A percentile compares a stretch with the other conserved stretches of the same genome.
Evolutionary conservation across 2,113 vertebrate genomes (phyloP).

Genomic region (Fregata magnificens): DNA sequence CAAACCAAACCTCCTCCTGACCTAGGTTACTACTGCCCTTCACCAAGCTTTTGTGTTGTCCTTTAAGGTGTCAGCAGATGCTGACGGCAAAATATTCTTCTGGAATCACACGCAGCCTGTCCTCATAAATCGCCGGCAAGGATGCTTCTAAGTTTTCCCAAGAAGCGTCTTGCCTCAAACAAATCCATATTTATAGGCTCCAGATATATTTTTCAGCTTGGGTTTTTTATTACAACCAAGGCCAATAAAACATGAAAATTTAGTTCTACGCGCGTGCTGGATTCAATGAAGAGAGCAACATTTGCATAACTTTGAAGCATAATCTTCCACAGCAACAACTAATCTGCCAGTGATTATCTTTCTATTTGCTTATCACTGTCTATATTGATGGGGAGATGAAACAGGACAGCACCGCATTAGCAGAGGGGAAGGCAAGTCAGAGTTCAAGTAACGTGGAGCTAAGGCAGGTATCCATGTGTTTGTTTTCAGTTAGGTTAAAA

Average conservation of each 20-base stretch:
- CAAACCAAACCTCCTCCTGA: neutral
- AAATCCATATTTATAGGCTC: slow-evolving; percentile 62
- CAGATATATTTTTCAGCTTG: slow-evolving; percentile 25
- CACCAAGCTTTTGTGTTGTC: neutral
- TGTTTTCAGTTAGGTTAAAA: neutral
- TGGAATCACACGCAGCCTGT: neutral
- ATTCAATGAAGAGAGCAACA: slow-evolving; percentile 23
- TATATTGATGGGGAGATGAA: slow-evolving; percentile 5
- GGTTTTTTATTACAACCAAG: slow-evolving; percentile 57
- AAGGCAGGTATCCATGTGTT: neutral
- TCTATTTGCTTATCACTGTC: slow-evolving; percentile 5
- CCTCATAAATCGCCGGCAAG: slow-evolving; percentile 43
- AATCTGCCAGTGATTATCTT: slow-evolving; percentile 47
- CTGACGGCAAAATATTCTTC: neutral
- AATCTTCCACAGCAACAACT: slow-evolving; percentile 32
- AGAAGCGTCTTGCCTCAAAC: slow-evolving; percentile 52
- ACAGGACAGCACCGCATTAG: neutral
- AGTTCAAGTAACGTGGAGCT: neutral
- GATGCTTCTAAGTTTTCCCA: neutral
- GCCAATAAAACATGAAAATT: slow-evolving; percentile 58
- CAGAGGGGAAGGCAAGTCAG: neutral
- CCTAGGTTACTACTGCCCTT: neutral
- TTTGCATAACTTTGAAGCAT: slow-evolving; percentile 57
- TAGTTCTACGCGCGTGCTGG: neutral
- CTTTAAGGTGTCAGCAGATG: neutral